Evolutionary conservation across 2,797 vertebrate species (phyloP).

Genomic region (Parauchenoglanis ngamensis): DNA sequence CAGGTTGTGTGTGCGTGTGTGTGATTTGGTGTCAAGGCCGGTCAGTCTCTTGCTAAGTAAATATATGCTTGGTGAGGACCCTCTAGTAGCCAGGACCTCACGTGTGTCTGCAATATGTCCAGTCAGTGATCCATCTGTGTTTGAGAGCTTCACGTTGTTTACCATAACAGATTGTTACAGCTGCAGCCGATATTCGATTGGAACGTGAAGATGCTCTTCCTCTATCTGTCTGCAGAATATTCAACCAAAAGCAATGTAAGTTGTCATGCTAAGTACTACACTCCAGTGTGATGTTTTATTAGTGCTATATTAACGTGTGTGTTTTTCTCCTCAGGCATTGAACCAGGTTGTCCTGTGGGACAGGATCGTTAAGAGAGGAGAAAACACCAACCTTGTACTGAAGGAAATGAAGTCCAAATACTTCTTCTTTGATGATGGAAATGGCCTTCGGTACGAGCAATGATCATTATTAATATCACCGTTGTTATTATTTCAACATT

Average conservation of each 20-base stretch:
- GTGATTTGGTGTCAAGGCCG: neutral
- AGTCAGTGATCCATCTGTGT: neutral
- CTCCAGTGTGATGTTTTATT: neutral
- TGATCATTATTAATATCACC: neutral
- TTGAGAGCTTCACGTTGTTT: conserved; percentile 35
- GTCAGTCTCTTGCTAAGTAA: neutral
- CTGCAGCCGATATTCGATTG: conserved; percentile 96
- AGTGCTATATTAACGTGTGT: neutral
- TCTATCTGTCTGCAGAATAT: conserved; percentile 86
- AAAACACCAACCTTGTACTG: conserved; percentile 87
- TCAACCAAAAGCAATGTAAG: conserved; percentile 86
- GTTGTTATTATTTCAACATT: neutral
- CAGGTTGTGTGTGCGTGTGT: no score
- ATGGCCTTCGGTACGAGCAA: conserved; percentile 87
- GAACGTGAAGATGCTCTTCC: conserved; percentile 97
- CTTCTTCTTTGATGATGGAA: conserved; percentile 98
- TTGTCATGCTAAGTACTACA: neutral
- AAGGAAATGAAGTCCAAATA: conserved; percentile 96
- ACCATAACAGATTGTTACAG: conserved; percentile 83
- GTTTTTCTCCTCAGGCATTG: conserved; percentile 77
- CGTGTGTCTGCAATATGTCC: neutral
- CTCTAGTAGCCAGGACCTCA: neutral
- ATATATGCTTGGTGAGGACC: neutral
- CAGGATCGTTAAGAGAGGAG: conserved; percentile 92
- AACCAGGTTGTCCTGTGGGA: conserved; percentile 99